Evolutionary conservation across 2,797 vertebrate genomes (phyloP).

Genomic region (Urophycis tenuis): DNA sequence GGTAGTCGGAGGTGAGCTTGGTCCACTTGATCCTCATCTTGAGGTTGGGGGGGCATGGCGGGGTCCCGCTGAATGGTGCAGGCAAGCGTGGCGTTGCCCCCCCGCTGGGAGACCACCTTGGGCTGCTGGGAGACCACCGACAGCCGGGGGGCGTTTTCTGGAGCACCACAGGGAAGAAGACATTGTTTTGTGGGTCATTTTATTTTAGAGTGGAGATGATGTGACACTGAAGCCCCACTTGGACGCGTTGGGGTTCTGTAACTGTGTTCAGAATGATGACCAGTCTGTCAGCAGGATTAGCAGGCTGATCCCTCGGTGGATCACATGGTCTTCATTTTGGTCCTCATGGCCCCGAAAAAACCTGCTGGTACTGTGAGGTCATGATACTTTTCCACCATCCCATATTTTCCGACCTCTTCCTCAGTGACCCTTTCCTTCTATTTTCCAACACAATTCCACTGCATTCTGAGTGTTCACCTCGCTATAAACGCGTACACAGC

Average conservation of each 20-base stretch:
- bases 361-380: neutral
- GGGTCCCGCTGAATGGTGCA: conserved; percentile 83
- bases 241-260: neutral
- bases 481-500: neutral
- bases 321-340: neutral
- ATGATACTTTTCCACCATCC: neutral
- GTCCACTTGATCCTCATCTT: conserved; percentile 97
- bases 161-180: conserved; percentile 21
- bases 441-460: neutral
- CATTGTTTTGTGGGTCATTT: neutral
- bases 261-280: neutral
- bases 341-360: neutral
- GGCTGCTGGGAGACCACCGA: conserved; percentile 79
- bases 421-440: neutral
- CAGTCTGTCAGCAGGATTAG: neutral
- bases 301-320: neutral
- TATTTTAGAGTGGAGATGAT: neutral
- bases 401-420: neutral
- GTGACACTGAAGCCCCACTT: neutral
- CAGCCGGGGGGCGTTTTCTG: conserved; percentile 82
- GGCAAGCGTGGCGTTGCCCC: conserved; percentile 84
- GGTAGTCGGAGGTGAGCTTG: conserved; percentile 92
- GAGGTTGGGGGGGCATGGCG: conserved; percentile 65
- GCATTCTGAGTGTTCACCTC: neutral
- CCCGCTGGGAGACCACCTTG: conserved; percentile 81